These are phyloP conservation scores for Hypanus sabinus DNA, from an alignment of 2,113 vertebrate genomes.

Conservation along the genomic window DNA sequence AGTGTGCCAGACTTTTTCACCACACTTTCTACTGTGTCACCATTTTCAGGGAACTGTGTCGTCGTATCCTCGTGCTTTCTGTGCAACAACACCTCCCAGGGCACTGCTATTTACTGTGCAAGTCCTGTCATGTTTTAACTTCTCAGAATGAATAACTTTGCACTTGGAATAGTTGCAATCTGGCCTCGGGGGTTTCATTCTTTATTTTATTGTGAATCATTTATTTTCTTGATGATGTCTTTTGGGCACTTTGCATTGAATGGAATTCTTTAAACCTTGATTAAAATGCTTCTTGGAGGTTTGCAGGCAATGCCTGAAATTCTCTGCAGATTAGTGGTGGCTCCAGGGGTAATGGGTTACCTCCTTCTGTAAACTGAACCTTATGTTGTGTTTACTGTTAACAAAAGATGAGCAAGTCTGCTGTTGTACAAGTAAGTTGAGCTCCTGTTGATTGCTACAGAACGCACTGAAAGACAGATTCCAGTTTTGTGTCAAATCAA, in stretches of 20 bases:
- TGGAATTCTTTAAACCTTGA: background rate
- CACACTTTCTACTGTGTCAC: too few relatives aligned
- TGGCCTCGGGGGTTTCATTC: background rate
- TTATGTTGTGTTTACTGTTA: background rate
- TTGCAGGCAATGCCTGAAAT: background rate
- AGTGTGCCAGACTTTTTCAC: too few relatives aligned
- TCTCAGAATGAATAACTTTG: too few relatives aligned
- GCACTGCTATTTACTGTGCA: too few relatives aligned
- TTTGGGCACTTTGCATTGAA: background rate
- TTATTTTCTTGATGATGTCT: background rate
- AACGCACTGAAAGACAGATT: background rate
- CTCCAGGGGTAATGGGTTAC: background rate
- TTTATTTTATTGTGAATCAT: background rate
- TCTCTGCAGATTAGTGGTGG: background rate
- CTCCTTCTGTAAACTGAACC: background rate
- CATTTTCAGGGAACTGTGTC: too few relatives aligned
- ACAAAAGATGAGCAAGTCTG: background rate
- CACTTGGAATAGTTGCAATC: background rate
- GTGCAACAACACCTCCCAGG: too few relatives aligned
- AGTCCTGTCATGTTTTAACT: too few relatives aligned
- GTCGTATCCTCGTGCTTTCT: too few relatives aligned
- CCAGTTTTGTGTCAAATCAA: background rate
- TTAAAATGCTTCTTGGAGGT: background rate
- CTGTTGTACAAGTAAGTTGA: background rate
- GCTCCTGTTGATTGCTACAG: background rate